Percentiles rank a stretch among this genome's conserved stretches.
Conservation (phyloP, 2,113 vertebrate species). For the Pteropus alecto region DNA sequence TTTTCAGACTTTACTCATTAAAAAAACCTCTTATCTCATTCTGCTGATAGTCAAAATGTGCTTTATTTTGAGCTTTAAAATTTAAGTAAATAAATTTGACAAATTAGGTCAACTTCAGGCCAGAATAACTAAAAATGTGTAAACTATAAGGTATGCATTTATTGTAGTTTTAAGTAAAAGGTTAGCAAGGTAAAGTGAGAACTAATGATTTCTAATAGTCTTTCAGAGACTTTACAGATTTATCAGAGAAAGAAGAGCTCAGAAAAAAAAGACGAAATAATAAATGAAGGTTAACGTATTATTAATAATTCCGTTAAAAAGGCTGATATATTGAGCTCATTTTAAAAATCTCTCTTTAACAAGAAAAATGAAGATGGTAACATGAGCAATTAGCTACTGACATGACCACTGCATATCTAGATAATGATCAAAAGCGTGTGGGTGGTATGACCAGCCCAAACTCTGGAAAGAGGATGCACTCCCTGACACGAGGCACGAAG, state of each 20-base stretch:
- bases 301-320: conserved; percentile 77
- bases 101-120: neutral
- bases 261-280: conserved; percentile 66
- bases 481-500: neutral
- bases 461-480: neutral
- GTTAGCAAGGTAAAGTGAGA: neutral
- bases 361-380: conserved; percentile 78
- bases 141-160: neutral
- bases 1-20: neutral
- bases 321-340: conserved; percentile 78
- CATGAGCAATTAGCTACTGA: conserved; percentile 73
- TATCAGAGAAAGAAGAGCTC: conserved; percentile 60
- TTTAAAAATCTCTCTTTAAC: conserved; percentile 75
- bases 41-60: neutral
- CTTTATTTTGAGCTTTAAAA: conserved; percentile 13
- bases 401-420: conserved; percentile 64
- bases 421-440: conserved; percentile 69
- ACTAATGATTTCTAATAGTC: neutral
- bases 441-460: conserved; percentile 51
- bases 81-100: neutral
- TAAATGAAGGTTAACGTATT: conserved; percentile 68
- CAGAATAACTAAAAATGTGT: neutral
- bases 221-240: conserved; percentile 50
- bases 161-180: neutral
- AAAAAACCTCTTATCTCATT: neutral